Evolutionary conservation across 2,888 invertebrate species (phyloP).

Genomic region (Erebia epiphron): DNA sequence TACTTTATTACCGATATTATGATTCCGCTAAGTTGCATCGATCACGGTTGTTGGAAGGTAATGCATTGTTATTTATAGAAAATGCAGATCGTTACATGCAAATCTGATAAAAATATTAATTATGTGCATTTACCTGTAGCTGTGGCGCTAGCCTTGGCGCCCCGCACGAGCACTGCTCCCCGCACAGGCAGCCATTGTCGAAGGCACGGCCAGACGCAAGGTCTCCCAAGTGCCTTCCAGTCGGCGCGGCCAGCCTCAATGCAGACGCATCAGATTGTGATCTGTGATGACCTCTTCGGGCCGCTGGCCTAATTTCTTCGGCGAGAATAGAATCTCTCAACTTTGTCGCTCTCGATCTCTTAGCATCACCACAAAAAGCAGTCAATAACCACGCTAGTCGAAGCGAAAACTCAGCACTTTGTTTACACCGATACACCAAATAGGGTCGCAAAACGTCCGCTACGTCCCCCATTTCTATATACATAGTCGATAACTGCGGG

Average conservation of each 20-base stretch:
- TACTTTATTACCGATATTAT: not conserved
- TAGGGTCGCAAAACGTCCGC: slow-evolving; percentile 88
- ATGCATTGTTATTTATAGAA: slow-evolving; percentile 4
- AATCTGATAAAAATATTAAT: not conserved
- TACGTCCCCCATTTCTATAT: slow-evolving; percentile 98
- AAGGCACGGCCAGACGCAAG: slow-evolving; percentile 97
- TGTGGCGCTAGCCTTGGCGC: slow-evolving; percentile 77
- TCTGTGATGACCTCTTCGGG: slow-evolving; percentile 82
- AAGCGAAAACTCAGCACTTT: slow-evolving; percentile 97
- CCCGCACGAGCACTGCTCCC: slow-evolving; percentile 86
- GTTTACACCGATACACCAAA: slow-evolving; percentile 87
- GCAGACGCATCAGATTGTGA: slow-evolving; percentile 93
- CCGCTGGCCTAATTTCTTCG: slow-evolving; percentile 76
- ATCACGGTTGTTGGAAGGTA: slow-evolving; percentile 7
- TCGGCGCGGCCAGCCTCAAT: slow-evolving; percentile 76
- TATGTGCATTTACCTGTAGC: slow-evolving; percentile 60
- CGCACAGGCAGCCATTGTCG: slow-evolving; percentile 97
- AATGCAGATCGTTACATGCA: not conserved
- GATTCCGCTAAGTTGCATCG: not conserved
- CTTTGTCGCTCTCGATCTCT: slow-evolving; percentile 69
- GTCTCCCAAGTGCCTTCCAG: slow-evolving; percentile 92
- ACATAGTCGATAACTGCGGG: slow-evolving; percentile 99
- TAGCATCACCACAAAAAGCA: slow-evolving; percentile 91
- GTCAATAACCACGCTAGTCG: slow-evolving; percentile 98
- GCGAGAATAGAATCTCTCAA: slow-evolving; percentile 72